Evolutionary conservation across 2,797 vertebrate genomes (phyloP), one percentile per base, ranked within the genome.

Genomic region (Odontamblyopus lacepedii): DNA sequence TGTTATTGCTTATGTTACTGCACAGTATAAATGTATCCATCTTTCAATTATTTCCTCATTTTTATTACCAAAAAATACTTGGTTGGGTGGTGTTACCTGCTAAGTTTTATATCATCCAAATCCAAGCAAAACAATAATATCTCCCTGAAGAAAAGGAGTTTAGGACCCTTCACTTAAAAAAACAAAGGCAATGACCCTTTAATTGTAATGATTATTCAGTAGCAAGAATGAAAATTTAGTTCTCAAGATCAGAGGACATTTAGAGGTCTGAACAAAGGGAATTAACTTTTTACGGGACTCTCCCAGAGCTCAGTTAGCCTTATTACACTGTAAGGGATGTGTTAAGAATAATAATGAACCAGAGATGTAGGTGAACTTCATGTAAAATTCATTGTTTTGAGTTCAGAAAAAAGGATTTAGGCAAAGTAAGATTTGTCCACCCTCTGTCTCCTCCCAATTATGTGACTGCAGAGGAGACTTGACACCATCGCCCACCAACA

Each of bases 331-430:
- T 74, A 71, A 80, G 81, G 70, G 78, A 70, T 60, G 67, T 82
- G 80, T 83, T 12, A 50, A 73, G 82, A 87, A 90, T 89, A 79
- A 87, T 89, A 90, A 85, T 83, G 67, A 83, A 76, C 83, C 68
- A 82, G 56, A 67, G 55, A 75, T 41, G 60, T 56, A 78, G 70
- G 81, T 59, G 81, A 73, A 75, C 65, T 73, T 86, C 79, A 87
- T 88, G 78, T 76, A 86, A 86, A 85, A 87, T 87, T 80, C 82
- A 87, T 87, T 81, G 82, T 85, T 77, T 72, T 9, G 70, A 82
- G 77, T 87, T 78, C 9, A 70, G 64, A 44, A 80, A 85, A 38
- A 63, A 71, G 74, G 74, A 84, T 83, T 76, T n/a, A 16, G 44
- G 69, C 19, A 85, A 72, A 80, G 67, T 73, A 56, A 72, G 57